Evolutionary conservation across 2,888 invertebrate species (phyloP), one percentile per base, ranked within the genome.

Genomic region (Amorpha juglandis): DNA sequence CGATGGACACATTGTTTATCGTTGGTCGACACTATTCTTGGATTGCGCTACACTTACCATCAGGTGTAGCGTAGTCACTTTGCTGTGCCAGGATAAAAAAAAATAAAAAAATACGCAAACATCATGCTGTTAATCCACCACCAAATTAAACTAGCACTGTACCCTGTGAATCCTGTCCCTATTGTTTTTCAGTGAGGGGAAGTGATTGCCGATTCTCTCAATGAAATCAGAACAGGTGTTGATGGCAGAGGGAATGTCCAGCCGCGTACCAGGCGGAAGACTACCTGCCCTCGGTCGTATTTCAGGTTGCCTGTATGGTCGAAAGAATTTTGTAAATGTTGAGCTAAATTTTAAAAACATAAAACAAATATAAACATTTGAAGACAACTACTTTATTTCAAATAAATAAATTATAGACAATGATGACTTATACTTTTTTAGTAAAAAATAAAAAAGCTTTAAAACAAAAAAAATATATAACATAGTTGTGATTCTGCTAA

Each of bases 141-240:
- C 69, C 71, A 72, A 71, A 70, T 14, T 42, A 19, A 16, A 48
- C 35, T 47, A 38, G 33, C 42, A 51, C 62, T 63, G 52, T 95
- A 95, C 95, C 95, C 95, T 94, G 72, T 95, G 94, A 58, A 95
- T 89, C 78, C 89, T 92, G 74, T 95, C 95, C 55, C 95, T 92
- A 70, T 93, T 91, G 70, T 94, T 94, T 80, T 90, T 95, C 68
- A 95, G 80, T 55, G 79, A 83, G 2, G 92, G 92, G 64, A 93
- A 91, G 1, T 84, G 82, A 72, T 90, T 92, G 67, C 94, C 93
- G 67, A 94, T 85, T 76, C 83, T 94, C 79, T 94, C 94, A 65
- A 95, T 87, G 64, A 94, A 73, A 1, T 91, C 92, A 1, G 87
- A 80, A 74, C 89, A 91, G 11, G 84, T 78, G 69, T 78, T 82